A percentile compares a stretch with the other conserved stretches of the same genome.
Conservation (phyloP, 1,140 invertebrate genomes). For the Triops longicaudatus region DNA sequence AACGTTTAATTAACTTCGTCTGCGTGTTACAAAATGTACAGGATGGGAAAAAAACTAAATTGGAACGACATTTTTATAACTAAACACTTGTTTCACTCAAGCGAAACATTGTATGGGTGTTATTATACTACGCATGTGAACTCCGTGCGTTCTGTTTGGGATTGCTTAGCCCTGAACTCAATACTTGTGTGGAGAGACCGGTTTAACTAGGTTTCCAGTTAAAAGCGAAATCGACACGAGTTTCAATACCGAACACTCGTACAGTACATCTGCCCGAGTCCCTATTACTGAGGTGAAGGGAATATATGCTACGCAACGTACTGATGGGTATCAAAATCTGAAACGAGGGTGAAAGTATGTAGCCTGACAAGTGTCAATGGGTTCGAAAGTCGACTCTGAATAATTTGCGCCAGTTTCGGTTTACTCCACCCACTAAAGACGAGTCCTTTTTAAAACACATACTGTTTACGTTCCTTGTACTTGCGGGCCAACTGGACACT, state of each 20-base stretch:
- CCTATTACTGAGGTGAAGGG: neutral
- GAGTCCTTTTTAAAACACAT: neutral
- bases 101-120: neutral
- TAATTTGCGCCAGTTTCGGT: neutral
- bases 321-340: neutral
- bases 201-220: neutral
- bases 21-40: too few relatives aligned
- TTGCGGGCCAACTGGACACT: conserved; percentile 1
- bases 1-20: too few relatives aligned
- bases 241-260: neutral
- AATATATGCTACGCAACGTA: neutral
- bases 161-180: conserved; percentile 7
- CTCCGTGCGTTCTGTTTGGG: neutral
- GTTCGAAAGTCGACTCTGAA: neutral
- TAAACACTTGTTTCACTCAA: neutral
- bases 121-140: neutral
- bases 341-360: neutral
- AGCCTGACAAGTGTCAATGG: neutral
- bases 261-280: neutral
- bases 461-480: neutral
- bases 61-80: too few relatives aligned
- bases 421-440: neutral
- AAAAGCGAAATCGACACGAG: neutral
- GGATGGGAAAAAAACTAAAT: too few relatives aligned
- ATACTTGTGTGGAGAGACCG: neutral